Base-by-base conservation (phyloP, 2,113 vertebrate species). In the Hydrochoerus hydrochaeris region DNA sequence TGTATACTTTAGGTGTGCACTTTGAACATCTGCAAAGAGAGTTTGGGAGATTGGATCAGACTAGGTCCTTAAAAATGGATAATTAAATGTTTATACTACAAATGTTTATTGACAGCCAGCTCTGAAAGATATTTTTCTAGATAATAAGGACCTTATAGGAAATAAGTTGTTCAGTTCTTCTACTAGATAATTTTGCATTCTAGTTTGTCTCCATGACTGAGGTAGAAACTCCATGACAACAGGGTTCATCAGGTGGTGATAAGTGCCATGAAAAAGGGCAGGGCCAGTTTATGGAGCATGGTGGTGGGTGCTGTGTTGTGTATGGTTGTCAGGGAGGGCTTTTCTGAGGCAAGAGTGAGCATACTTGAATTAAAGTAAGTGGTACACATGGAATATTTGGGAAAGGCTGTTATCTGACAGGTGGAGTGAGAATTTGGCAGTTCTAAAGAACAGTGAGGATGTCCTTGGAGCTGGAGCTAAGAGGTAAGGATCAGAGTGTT, bases 11-110 rank as follows among this genome's bases (percentile, higher is more conserved):
- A 60, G 14, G 0, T 77, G 0, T 71, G 1, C 84, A 67, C 41
- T 88, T 69, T 54, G 2, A 1, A 60, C 14, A 78, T 65, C 13
- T 90, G 1, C 86, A 88, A 92, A 95, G 58, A 38, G 57, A 90
- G 3, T 85, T 71, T 58, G 12, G 6, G 16, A 81, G 20, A 86
- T 35, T 62, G 52, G 52, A 84, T 94, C 16, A 84, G n/a, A 95
- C 5, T 69, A 78, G 11, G 7, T 57, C 4, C 9, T 67, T 92
- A 81, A 65, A 52, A 90, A 26, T 58, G 30, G 4, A 35, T 87
- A 16, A 60, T n/a, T 87, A 16, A 58, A 57, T 35, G 28, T 84
- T 89, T 94, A 44, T 89, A 95, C 35, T 95, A 30, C 14, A 95
- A 58, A 82, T 71, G 20, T 12, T 28, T 93, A 5, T 83, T 89